Percentiles rank a stretch among this genome's conserved stretches.
Conservation (phyloP, 2,888 invertebrate genomes). For the Phyllotreta cruciferae region DNA sequence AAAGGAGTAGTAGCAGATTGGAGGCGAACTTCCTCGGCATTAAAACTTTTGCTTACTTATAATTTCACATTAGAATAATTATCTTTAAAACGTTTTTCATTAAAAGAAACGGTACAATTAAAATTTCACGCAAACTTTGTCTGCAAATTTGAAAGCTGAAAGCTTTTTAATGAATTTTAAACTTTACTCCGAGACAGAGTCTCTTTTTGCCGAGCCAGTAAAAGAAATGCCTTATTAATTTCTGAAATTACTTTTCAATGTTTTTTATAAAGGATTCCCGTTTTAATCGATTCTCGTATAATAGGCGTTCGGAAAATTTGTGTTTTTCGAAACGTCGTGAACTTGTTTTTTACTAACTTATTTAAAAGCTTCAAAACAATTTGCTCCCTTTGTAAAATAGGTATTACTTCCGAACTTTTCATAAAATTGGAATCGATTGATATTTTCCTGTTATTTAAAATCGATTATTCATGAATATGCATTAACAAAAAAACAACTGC, state of each 20-base stretch:
- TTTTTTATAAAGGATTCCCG: slow-evolving; percentile 11
- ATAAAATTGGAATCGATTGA: no score
- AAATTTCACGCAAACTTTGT: slow-evolving; percentile 42
- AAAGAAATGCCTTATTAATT: slow-evolving; percentile 40
- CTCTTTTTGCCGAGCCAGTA: slow-evolving; percentile 27
- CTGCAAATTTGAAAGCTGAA: slow-evolving; percentile 40
- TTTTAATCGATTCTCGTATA: slow-evolving; percentile 21
- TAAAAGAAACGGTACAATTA: slow-evolving; percentile 45
- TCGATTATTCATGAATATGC: no score
- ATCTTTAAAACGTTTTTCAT: slow-evolving; percentile 48
- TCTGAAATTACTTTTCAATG: slow-evolving; percentile 32
- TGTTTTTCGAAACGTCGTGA: neutral
- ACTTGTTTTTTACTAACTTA: no score
- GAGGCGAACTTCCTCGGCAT: slow-evolving; percentile 16
- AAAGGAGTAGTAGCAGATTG: slow-evolving; percentile 2
- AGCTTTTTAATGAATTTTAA: slow-evolving; percentile 43
- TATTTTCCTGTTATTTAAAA: no score
- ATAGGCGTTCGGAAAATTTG: neutral
- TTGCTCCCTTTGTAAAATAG: no score
- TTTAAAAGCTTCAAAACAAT: no score
- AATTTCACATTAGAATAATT: slow-evolving; percentile 46
- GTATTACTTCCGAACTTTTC: no score
- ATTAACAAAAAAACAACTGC: no score
- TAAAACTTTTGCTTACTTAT: slow-evolving; percentile 42
- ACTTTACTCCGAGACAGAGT: slow-evolving; percentile 33